These are phyloP conservation scores for Amyelois transitella DNA, from an alignment of 1,140 invertebrate species.

Conservation along the genomic window DNA sequence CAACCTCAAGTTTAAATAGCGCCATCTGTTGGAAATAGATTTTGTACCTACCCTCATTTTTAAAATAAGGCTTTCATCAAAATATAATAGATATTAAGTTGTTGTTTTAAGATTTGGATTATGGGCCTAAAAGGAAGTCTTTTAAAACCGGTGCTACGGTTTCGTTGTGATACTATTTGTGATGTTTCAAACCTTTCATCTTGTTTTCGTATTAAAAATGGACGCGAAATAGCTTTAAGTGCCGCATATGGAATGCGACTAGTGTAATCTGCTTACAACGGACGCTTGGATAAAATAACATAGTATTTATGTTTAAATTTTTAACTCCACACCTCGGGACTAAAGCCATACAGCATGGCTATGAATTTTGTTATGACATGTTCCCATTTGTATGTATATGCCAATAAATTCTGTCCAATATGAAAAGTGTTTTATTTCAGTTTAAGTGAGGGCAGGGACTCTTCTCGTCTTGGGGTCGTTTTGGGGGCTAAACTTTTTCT, in stretches of 20 bases:
- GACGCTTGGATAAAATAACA: constrained; percentile 58
- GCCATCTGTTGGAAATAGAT: too few relatives aligned
- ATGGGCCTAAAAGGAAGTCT: background rate
- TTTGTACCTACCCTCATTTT: too few relatives aligned
- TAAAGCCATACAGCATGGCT: background rate
- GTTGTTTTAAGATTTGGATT: background rate
- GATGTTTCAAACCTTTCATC: constrained; percentile 48
- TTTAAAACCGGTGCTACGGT: constrained; percentile 20
- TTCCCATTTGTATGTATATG: constrained; percentile 64
- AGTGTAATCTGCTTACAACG: constrained; percentile 44
- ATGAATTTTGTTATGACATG: constrained; percentile 51
- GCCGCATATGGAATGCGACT: constrained; percentile 27
- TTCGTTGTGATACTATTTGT: constrained; percentile 52
- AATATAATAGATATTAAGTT: too few relatives aligned
- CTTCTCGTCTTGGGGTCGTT: constrained; percentile 1
- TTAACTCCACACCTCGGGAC: constrained; percentile 30
- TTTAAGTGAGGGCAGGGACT: constrained; percentile 29
- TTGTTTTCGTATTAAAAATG: constrained; percentile 35
- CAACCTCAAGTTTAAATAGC: too few relatives aligned
- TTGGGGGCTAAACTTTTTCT: constrained; percentile 25
- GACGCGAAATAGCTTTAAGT: constrained; percentile 51
- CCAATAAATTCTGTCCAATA: constrained; percentile 70
- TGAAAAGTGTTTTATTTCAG: constrained; percentile 5
- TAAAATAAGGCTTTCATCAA: too few relatives aligned
- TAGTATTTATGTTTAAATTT: constrained; percentile 71